Conservation (phyloP, 2,797 vertebrate species). For the Glossophaga mutica region DNA sequence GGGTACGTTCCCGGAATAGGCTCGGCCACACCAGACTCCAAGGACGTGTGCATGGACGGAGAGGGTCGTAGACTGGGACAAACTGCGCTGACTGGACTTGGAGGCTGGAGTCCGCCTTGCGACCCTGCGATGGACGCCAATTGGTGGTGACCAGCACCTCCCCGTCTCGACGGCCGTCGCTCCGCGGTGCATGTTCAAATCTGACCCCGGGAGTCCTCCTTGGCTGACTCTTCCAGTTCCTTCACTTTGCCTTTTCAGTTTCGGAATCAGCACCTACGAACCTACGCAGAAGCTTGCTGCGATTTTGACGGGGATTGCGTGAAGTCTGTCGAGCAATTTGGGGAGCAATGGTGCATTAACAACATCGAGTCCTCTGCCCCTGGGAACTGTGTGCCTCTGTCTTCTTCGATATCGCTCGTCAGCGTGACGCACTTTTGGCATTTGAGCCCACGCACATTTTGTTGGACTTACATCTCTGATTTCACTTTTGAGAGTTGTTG, state of each 20-base stretch:
- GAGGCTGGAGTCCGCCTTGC: neutral
- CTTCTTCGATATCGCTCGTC: neutral
- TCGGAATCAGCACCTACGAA: neutral
- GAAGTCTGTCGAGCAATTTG: neutral
- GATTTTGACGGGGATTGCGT: neutral
- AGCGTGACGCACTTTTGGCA: neutral
- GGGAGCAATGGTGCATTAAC: neutral
- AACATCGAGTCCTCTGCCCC: neutral
- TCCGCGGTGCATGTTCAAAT: neutral
- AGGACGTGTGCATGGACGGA: rapidly evolving
- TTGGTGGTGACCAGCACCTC: neutral
- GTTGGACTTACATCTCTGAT: neutral
- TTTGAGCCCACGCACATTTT: neutral
- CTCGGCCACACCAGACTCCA: too few relatives aligned
- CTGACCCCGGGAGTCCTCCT: neutral
- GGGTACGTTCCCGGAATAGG: neutral
- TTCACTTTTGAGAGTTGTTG: neutral
- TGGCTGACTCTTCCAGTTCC: neutral
- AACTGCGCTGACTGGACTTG: too few relatives aligned
- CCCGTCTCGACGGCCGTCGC: rapidly evolving
- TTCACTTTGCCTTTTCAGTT: neutral
- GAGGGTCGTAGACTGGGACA: neutral
- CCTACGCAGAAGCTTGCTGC: neutral
- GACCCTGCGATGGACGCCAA: neutral
- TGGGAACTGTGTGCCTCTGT: neutral